Conservation (phyloP, 1,140 invertebrate genomes). For the Anastrepha obliqua region DNA sequence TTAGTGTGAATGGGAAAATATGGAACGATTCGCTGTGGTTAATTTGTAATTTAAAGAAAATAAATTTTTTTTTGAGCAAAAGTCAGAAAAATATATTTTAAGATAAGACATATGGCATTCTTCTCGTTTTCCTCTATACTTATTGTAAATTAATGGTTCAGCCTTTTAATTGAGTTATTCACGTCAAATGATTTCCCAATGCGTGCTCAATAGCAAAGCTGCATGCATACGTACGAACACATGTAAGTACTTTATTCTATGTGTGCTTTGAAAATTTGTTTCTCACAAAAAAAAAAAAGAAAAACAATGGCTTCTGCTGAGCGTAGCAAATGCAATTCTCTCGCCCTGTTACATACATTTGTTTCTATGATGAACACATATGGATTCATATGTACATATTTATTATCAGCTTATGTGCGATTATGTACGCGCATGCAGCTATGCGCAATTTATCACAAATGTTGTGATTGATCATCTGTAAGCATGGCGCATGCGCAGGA, state of each 20-base stretch:
- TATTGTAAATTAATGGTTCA: not conserved
- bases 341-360: not conserved
- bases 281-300: not conserved
- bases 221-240: too few species aligned
- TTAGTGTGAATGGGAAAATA: not conserved
- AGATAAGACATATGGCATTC: not conserved
- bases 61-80: not conserved
- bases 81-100: not conserved
- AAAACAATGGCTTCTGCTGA: not conserved
- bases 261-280: not conserved
- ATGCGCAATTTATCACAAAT: conserved; percentile 1
- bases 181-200: conserved; percentile 6
- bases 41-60: conserved; percentile 31
- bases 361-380: not conserved
- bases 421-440: not conserved
- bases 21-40: not conserved
- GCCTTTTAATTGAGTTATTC: conserved; percentile 3
- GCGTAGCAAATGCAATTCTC: conserved; percentile 20
- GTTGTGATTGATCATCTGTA: conserved; percentile 45
- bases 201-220: not conserved
- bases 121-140: not conserved
- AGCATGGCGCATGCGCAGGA: conserved; percentile 10
- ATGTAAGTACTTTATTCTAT: not conserved
- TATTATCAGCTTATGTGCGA: not conserved
- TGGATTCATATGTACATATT: not conserved